Evolutionary conservation across 2,113 vertebrate species (phyloP), one percentile per base, ranked within the genome.

Genomic region (Furnarius figulus): DNA sequence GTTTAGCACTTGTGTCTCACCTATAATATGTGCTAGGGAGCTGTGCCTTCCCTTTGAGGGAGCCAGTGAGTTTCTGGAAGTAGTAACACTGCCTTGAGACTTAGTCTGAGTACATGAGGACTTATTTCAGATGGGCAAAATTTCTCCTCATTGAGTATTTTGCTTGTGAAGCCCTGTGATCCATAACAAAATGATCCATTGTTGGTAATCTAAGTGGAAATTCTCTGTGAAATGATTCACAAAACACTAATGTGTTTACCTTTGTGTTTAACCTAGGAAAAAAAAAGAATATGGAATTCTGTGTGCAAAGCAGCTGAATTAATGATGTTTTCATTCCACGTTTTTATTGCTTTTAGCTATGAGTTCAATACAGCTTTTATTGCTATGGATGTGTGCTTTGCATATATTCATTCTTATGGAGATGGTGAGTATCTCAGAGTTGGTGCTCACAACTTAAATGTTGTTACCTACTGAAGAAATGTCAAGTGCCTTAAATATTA

Each of bases 1-100:
- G 79, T 95, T 97, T 95, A 95, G 86, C 95, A 91, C 89, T 93
- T 93, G 25, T 67, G 76, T 93, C 83, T 94, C 89, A 95, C 85
- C 93, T 89, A 30, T 73, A 78, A 39, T 74, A 90, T 65, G 91
- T 46, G 24, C 67, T n/a, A 37, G 86, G 74, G 74, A 63, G 9
- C 24, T 52, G 70, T 44, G 52, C 55, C 49, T 44, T 68, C 40
- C 40, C 5, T 93, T 28, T 22, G n/a, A 33, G 42, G 16, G 33
- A 85, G 59, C 24, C 74, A 49, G 37, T 37, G 35, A 37, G 21
- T 80, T 91, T 91, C 49, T 91, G 72, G 42, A 96, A 84, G 33
- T 5, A 63, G 75, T 25, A 82, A 53, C 67, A 37, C 20, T 49
- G 70, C 40, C 40, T 71, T 44, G 59, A 77, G 66, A n/a, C 86